phyloP scores from a whole-genome alignment of 2,113 vertebrate genomes.

The Zootoca vivipara region DNA sequence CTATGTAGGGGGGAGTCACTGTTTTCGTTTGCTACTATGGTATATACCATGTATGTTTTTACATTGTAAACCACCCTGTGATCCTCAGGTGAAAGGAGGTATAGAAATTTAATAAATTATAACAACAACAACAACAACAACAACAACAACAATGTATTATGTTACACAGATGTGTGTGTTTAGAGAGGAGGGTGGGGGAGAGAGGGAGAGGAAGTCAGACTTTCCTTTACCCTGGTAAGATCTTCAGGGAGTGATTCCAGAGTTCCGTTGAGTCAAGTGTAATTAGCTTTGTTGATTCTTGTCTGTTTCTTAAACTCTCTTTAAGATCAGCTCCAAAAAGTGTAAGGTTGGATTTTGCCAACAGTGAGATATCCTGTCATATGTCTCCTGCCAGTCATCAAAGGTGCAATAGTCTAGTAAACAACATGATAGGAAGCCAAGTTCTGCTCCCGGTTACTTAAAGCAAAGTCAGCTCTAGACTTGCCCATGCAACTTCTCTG shows the following conservation, averaged over 20 bases:
- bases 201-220: background rate
- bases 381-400: background rate
- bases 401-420: background rate
- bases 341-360: background rate
- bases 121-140: too few species aligned
- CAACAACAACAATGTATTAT: too few species aligned
- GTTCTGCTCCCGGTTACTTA: background rate
- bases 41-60: background rate
- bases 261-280: background rate
- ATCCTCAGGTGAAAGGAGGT: too few species aligned
- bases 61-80: too few species aligned
- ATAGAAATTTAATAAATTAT: too few species aligned
- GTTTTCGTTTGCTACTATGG: background rate
- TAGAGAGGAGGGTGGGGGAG: too few species aligned
- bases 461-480: background rate
- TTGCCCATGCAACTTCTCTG: background rate
- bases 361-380: background rate
- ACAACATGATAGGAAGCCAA: background rate
- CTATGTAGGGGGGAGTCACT: too few species aligned
- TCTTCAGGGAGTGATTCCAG: background rate
- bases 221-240: background rate
- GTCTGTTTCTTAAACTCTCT: slow-evolving; percentile 1
- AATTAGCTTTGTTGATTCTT: slow-evolving; percentile 18
- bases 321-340: background rate
- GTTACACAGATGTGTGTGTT: background rate